Conservation (phyloP, 2,113 vertebrate genomes). For the Spilogale gracilis region DNA sequence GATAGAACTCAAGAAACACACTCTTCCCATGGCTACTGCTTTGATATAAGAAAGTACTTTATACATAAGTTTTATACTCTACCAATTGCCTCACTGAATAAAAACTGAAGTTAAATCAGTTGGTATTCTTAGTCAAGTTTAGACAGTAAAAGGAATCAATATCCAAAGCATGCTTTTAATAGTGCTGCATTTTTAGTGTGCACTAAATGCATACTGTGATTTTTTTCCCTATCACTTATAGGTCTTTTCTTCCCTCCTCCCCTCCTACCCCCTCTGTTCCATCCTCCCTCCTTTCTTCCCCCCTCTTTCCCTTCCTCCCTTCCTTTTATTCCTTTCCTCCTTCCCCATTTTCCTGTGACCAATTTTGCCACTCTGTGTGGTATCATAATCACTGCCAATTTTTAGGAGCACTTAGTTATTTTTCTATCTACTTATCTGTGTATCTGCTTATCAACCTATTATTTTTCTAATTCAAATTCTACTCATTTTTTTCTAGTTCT, state of each 20-base stretch:
- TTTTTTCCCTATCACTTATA: neutral
- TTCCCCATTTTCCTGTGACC: neutral
- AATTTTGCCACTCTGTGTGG: neutral
- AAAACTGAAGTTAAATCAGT: neutral
- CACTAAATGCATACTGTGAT: neutral
- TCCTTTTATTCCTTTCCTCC: too few relatives aligned
- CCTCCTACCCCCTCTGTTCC: neutral
- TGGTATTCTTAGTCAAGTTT: neutral
- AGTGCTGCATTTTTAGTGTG: neutral
- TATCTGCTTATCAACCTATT: neutral
- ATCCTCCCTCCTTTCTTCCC: neutral
- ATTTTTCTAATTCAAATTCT: neutral
- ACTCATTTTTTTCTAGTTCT: neutral
- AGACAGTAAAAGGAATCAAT: neutral
- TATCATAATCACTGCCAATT: neutral
- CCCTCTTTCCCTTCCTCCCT: neutral
- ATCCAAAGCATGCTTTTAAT: neutral
- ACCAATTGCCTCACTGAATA: neutral
- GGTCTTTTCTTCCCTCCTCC: neutral
- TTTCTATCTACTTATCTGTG: neutral
- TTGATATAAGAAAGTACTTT: neutral
- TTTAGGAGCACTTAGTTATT: neutral
- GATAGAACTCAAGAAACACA: neutral
- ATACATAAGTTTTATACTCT: neutral
- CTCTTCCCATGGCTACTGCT: neutral